Base-by-base conservation (phyloP, 2,797 vertebrate species). In the Poeciliopsis presidionis region DNA sequence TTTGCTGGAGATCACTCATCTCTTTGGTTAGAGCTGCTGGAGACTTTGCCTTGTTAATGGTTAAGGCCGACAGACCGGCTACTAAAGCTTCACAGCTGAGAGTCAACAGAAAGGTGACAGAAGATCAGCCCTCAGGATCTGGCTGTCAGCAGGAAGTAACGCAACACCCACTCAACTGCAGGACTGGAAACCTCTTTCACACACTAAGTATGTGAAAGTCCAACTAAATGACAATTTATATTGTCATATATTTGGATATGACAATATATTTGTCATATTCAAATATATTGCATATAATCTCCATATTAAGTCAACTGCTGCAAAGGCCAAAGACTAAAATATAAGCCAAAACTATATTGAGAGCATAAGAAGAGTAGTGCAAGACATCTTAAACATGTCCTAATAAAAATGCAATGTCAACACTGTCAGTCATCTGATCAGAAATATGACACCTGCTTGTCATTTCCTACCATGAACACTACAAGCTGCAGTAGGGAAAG, bases 51-150 rank as follows among this genome's bases (percentile, higher is more conserved):
- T 39, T 22, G 53, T 33, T 76, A 47, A 84, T 69, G 72, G 74
- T 46, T 65, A 76, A 43, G 18, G 72, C 8, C 45, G 69, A 82
- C 69, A 75, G 79, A 74, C 61, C 75, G 63, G 46, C 11, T 80
- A 82, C 72, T 86, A 84, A 88, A 69, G 36, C 77, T 87, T 77
- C 63, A 76, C 74, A 46, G 71, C 73, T 78, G 81, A 85, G 86
- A 85, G 77, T 92, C 87, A 65, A 87, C 82, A 80, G 36, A 80
- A 81, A 76, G 84, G 80, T 74, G 87, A 89, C 90, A 80, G 57
- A 84, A 80, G 49, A 87, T 90, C 87, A 89, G n/a, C 80, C 84
- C 81, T 69, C 1, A 2, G 81, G 86, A 43, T 63, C 45, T 4
- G 39, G 75, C 83, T 89, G 89, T 91, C 90, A 89, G 79, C 51